Conservation (phyloP, 1,140 invertebrate species). For the Colletes latitarsis region DNA sequence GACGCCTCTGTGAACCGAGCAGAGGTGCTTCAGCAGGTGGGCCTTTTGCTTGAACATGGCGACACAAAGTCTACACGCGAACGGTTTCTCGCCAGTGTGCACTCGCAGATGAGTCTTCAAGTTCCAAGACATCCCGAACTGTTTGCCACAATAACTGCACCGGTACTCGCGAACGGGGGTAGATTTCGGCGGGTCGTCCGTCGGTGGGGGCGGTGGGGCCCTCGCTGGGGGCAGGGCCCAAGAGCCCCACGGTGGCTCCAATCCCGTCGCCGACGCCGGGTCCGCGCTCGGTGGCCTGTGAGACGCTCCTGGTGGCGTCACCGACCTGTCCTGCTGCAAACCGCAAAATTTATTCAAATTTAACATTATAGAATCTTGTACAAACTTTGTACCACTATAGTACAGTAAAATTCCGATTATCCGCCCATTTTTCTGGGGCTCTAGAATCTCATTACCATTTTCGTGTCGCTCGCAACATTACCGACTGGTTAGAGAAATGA, state of each 20-base stretch:
- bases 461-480: too few species aligned
- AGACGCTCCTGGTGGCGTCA: slow-evolving; percentile 82
- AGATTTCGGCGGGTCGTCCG: slow-evolving; percentile 82
- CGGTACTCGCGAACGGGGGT: slow-evolving; percentile 89
- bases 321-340: slow-evolving; percentile 79
- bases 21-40: slow-evolving; percentile 91
- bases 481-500: too few species aligned
- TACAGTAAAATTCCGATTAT: too few species aligned
- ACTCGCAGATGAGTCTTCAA: slow-evolving; percentile 92
- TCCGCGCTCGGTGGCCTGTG: slow-evolving; percentile 87
- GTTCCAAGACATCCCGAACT: slow-evolving; percentile 95
- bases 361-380: neutral
- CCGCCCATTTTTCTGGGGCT: too few species aligned
- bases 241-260: slow-evolving; percentile 84
- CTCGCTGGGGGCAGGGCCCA: slow-evolving; percentile 86
- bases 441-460: too few species aligned
- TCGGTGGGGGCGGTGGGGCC: slow-evolving; percentile 81
- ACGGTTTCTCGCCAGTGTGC: slow-evolving; percentile 93
- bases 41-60: slow-evolving; percentile 95
- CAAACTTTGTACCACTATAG: too few species aligned
- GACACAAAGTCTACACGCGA: slow-evolving; percentile 91
- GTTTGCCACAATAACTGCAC: slow-evolving; percentile 93
- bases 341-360: neutral
- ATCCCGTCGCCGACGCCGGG: slow-evolving; percentile 78
- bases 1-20: slow-evolving; percentile 92